Base-by-base conservation (phyloP, 1,140 invertebrate genomes). In the Eubasilissa regina region DNA sequence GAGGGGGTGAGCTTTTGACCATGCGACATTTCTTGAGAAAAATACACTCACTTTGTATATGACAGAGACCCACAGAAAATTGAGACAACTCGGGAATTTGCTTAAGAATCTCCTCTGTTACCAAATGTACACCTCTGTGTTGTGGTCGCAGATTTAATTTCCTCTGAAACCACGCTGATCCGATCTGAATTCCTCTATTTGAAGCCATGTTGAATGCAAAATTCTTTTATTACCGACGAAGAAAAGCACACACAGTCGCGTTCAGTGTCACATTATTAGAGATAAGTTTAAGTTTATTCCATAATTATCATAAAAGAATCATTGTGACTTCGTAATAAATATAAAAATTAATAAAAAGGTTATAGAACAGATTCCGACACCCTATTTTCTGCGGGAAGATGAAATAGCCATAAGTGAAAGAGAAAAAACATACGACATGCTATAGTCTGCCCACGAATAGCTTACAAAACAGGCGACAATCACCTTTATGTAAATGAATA, bases 141-240 rank as follows among this genome's bases (percentile, higher is more conserved):
- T 97, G 96, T 83, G 97, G 96, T 87, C 96, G 93, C 85, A 98
- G 92, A 90, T 97, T 97, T 86, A 98, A 94, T 91, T 97, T 97
- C 88, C 95, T 94, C 91, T 98, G 97, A 92, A 97, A 97, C 97
- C 97, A 98, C 88, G 96, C 96, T 87, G 95, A 96, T 87, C 95
- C 95, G 87, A 96, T 95, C 91, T 97, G 96, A 88, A 97, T 95
- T 87, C 95, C 94, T 90, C 93, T 92, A 86, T 94, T 95, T 86
- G 94, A 96, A 91, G 94, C 94, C 94, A 95, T 95, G 90, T 92
- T 92, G 90, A 90, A 91, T 86, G 86, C 70, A 55, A 79, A 68
- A 79, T 79, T 79, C 73, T 66, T 78, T 21, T 78, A 78, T 78
- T 66, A 79, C 72, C 62, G 55, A 79, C 78, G 78, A 86, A 86